Conservation (phyloP, 2,888 invertebrate genomes). For the Parnassius glacialis region DNA sequence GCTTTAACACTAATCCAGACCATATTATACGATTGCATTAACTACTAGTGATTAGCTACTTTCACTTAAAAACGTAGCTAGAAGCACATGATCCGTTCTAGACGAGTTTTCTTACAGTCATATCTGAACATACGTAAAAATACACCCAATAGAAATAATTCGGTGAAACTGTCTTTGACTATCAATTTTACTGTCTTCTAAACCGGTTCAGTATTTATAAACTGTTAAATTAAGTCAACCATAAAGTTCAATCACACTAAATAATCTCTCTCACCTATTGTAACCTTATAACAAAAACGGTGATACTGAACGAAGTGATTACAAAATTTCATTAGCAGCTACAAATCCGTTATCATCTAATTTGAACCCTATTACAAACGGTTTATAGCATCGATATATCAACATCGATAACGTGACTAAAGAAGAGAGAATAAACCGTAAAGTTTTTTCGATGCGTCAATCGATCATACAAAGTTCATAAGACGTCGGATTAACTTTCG, state of each 20-base stretch:
- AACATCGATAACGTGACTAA: constrained; percentile 12
- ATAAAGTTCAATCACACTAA: constrained; percentile 62
- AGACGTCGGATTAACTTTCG: constrained; percentile 66
- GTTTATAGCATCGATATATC: constrained; percentile 28
- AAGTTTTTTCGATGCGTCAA: constrained; percentile 42
- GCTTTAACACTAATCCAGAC: too few relatives aligned
- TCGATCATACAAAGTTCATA: constrained; percentile 66
- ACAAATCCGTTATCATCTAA: constrained; percentile 25
- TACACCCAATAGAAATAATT: too few relatives aligned
- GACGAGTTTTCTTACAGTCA: too few relatives aligned
- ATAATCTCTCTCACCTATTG: constrained; percentile 40
- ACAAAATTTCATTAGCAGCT: constrained; percentile 32
- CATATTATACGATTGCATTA: too few relatives aligned
- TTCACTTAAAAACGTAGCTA: too few relatives aligned
- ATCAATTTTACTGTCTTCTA: neutral
- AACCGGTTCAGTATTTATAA: neutral
- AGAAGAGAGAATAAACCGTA: constrained; percentile 8
- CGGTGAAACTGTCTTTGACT: too few relatives aligned
- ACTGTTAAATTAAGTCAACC: constrained; percentile 53
- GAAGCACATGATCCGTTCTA: too few relatives aligned
- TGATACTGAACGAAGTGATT: constrained; percentile 43
- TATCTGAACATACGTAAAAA: too few relatives aligned
- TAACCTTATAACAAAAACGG: constrained; percentile 55
- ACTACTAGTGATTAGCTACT: too few relatives aligned
- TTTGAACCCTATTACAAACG: constrained; percentile 35